Percentiles rank a stretch among this genome's conserved stretches.
Evolutionary conservation across 1,140 invertebrate genomes (phyloP).

Genomic region (Orius insidiosus): DNA sequence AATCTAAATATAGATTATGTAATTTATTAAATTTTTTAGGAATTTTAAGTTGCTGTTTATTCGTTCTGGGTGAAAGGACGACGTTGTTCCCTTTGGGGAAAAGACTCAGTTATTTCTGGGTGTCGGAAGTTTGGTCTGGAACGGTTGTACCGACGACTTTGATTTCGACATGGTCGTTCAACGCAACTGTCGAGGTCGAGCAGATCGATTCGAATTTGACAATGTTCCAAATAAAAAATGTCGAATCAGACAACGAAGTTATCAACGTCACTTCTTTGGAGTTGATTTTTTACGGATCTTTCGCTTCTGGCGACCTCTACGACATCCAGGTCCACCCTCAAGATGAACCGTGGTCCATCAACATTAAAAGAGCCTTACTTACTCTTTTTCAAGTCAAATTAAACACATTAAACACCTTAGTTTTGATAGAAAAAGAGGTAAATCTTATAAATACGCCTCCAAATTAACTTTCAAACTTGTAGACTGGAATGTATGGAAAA

Average conservation of each 20-base stretch:
- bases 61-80: neutral
- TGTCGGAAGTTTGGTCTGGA: constrained; percentile 8
- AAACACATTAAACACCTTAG: neutral
- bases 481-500: constrained; percentile 18
- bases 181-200: constrained; percentile 7
- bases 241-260: neutral
- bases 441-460: neutral
- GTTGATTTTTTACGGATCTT: constrained; percentile 13
- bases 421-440: neutral
- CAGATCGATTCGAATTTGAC: neutral
- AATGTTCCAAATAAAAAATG: neutral
- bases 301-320: constrained; percentile 10
- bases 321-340: constrained; percentile 1
- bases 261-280: neutral
- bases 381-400: constrained; percentile 19
- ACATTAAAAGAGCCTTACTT: constrained; percentile 21
- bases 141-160: constrained; percentile 8
- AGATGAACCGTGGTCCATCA: constrained; percentile 19
- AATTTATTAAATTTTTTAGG: too few species aligned
- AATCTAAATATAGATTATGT: too few species aligned
- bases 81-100: constrained; percentile 13
- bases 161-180: constrained; percentile 6
- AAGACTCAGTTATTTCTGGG: constrained; percentile 14
- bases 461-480: constrained; percentile 6
- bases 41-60: too few species aligned